A percentile compares a stretch with the other conserved stretches of the same genome.
These are phyloP conservation scores for Cynopterus brachyotis DNA, from an alignment of 2,113 vertebrate species.

Conservation along the genomic window DNA sequence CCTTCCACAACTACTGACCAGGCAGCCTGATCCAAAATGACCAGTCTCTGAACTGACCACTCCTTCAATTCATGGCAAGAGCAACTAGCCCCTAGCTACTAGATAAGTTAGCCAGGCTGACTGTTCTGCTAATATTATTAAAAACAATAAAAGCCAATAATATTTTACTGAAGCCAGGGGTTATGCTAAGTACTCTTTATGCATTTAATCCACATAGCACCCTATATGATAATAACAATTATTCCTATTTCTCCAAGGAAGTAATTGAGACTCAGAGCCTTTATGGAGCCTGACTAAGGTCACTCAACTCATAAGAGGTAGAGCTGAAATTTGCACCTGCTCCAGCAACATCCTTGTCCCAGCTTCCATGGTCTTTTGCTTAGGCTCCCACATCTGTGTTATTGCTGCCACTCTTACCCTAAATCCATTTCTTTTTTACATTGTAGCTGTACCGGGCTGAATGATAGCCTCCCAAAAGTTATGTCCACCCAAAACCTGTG, in stretches of 20 bases:
- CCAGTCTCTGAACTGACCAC: neutral
- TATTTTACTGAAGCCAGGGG: neutral
- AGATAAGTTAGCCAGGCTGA: neutral
- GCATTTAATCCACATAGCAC: neutral
- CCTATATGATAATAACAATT: neutral
- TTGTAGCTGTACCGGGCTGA: neutral
- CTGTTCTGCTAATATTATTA: neutral
- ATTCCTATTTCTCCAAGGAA: neutral
- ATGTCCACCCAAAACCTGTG: neutral
- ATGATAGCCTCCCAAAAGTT: neutral
- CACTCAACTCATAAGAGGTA: neutral
- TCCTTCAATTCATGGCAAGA: neutral
- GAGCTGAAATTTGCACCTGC: neutral
- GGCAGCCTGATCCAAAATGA: neutral
- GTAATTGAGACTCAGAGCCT: neutral
- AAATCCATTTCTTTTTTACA: neutral
- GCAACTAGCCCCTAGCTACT: neutral
- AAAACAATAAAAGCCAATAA: neutral
- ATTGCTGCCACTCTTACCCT: neutral
- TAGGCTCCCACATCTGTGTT: neutral
- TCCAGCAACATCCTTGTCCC: neutral
- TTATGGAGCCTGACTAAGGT: neutral
- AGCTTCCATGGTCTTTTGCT: neutral
- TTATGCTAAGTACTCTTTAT: neutral
- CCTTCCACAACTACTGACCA: neutral